Evolutionary conservation across 2,113 vertebrate genomes (phyloP), one percentile per base, ranked within the genome.

Genomic region (Calidris pygmaea): DNA sequence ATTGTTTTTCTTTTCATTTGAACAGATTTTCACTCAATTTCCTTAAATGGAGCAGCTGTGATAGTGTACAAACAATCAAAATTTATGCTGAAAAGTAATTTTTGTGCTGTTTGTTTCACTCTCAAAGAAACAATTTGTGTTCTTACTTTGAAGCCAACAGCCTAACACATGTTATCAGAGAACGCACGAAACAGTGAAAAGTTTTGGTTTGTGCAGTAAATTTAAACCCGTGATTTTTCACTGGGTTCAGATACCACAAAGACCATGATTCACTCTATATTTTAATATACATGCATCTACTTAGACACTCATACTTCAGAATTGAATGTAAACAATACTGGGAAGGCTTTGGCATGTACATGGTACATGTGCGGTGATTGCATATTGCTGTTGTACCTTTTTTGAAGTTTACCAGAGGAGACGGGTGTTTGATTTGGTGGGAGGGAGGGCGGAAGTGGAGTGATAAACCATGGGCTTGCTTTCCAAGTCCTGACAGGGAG

Each of bases 61-160:
- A 30, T 63, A 67, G 74, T 90, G 82, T 94, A 48, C 63, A 90
- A 93, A 94, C 90, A 93, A 83, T 83, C 63, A 41, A 27, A 75
- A 72, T 84, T 72, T 60, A 53, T 93, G 87, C 65, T 92, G 90
- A 66, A 62, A 82, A 93, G 66, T 73, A 19, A 13, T 85, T 87
- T 72, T 89, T 85, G 58, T 53, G 68, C 68, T 65, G 37, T 93
- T 94, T 86, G 55, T 77, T 90, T 74, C 27, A 5, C 27, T 77
- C 55, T 53, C 26, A 37, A 78, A 60, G 73, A 87, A 65, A 72
- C 73, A 41, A 63, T 92, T 90, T 68, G 3, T 65, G 74, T 83
- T 82, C 68, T 85, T 21, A 2, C n/a, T 92, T 89, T 65, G 80
- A 87, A 75, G 45, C 34, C 56, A n/a, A 3, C 53, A 82, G 41